Evolutionary conservation across 2,113 vertebrate species (phyloP).

Genomic region (Geococcyx californianus): DNA sequence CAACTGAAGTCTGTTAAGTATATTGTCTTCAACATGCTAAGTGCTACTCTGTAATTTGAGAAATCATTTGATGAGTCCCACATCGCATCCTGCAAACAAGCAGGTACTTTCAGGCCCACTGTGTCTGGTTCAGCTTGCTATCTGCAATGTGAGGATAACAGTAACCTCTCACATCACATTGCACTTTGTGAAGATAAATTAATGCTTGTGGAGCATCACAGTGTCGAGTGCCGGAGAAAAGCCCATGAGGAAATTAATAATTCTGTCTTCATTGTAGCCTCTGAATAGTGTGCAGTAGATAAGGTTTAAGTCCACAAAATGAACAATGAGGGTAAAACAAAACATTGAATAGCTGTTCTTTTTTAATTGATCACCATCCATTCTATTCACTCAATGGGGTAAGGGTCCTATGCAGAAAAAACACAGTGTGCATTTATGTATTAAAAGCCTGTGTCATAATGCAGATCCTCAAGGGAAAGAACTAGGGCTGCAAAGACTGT

Average conservation of each 20-base stretch:
- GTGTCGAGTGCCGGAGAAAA: constrained; percentile 23
- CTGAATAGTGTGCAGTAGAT: constrained; percentile 39
- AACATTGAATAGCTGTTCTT: constrained; percentile 39
- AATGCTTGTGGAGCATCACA: background rate
- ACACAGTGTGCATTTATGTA: background rate
- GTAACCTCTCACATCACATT: background rate
- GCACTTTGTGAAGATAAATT: constrained; percentile 42
- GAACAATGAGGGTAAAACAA: constrained; percentile 47
- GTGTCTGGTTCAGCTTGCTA: background rate
- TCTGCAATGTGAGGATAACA: background rate
- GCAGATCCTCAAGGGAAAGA: background rate
- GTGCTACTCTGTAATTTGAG: background rate
- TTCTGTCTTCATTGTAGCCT: constrained; percentile 42
- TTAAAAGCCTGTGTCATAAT: constrained; percentile 8
- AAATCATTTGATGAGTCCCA: background rate
- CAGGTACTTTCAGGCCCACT: background rate
- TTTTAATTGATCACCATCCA: constrained; percentile 49
- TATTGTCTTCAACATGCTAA: background rate
- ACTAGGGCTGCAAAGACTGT: background rate
- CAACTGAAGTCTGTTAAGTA: background rate
- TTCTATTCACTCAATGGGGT: constrained; percentile 2
- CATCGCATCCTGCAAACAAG: background rate
- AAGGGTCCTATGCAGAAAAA: constrained; percentile 19
- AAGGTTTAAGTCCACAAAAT: constrained; percentile 41
- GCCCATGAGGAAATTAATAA: constrained; percentile 59